Percentiles rank a stretch among this genome's conserved stretches.
Evolutionary conservation across 2,797 vertebrate species (phyloP).

Genomic region (Macropus fuliginosus): DNA sequence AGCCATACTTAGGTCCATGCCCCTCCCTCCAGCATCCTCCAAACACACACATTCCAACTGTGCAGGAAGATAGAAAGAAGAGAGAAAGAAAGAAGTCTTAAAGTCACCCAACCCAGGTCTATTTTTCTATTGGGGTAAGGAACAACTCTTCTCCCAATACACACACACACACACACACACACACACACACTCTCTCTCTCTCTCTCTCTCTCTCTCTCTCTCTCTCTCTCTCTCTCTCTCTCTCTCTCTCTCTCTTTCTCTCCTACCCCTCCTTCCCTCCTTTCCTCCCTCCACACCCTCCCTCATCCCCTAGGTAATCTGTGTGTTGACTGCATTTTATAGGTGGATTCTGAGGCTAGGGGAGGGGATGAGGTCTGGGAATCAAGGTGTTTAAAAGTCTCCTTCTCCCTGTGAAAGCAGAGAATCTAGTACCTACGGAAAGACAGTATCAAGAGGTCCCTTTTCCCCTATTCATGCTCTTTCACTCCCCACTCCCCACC

Average conservation of each 20-base stretch:
- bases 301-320: neutral
- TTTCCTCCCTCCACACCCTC: neutral
- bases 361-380: neutral
- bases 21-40: neutral
- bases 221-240: too few relatives aligned
- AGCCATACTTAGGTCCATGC: neutral
- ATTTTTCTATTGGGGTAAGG: conserved; percentile 70
- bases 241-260: too few relatives aligned
- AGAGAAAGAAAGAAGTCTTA: neutral
- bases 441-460: neutral
- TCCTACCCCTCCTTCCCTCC: too few relatives aligned
- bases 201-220: too few relatives aligned
- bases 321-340: conserved; percentile 41
- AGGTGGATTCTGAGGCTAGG: conserved; percentile 33
- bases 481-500: neutral
- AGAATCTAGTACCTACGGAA: neutral
- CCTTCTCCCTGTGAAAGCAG: neutral
- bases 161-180: too few relatives aligned
- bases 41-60: conserved; percentile 18
- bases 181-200: too few relatives aligned
- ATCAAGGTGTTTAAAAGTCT: neutral
- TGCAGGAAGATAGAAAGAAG: conserved; percentile 6
- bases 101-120: conserved; percentile 18
- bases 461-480: neutral
- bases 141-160: conserved; percentile 2